Percentiles rank a stretch among this genome's conserved stretches.
Evolutionary conservation across 1,140 invertebrate species (phyloP).

Genomic region (Lepidostoma basale): DNA sequence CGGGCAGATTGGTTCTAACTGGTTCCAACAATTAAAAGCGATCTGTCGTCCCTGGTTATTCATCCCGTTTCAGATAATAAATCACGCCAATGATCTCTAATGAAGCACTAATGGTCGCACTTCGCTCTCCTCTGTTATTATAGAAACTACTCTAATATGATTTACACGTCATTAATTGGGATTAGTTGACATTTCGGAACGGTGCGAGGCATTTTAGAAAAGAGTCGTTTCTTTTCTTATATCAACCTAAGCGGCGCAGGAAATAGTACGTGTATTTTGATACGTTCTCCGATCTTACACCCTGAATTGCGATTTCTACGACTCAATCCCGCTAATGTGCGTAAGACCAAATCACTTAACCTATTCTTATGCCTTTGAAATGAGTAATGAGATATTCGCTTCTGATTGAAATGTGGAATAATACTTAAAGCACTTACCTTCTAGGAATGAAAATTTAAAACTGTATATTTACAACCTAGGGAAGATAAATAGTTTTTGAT

Average conservation of each 20-base stretch:
- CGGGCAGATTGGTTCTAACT: too few relatives aligned
- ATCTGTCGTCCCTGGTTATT: slow-evolving; percentile 9
- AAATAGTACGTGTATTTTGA: background rate
- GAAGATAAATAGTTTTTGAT: too few relatives aligned
- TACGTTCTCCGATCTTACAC: background rate
- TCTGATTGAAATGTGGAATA: background rate
- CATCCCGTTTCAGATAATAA: background rate
- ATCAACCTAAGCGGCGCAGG: background rate
- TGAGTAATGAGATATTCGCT: background rate
- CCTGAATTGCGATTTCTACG: too few relatives aligned
- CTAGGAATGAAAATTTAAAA: too few relatives aligned
- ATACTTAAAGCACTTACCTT: too few relatives aligned
- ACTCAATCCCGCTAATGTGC: slow-evolving; percentile 8
- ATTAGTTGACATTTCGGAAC: background rate
- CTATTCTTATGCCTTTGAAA: background rate
- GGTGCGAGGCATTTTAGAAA: background rate
- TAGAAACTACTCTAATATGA: background rate
- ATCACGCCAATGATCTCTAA: slow-evolving; percentile 16
- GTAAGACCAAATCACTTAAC: slow-evolving; percentile 5
- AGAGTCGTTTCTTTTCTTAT: background rate
- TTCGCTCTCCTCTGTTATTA: background rate
- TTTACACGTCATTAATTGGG: slow-evolving; percentile 16
- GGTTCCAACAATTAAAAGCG: too few relatives aligned
- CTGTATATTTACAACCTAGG: too few relatives aligned
- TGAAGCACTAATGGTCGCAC: background rate